Evolutionary conservation across 2,113 vertebrate genomes (phyloP), one percentile per base, ranked within the genome.

Genomic region (Etheostoma spectabile): DNA sequence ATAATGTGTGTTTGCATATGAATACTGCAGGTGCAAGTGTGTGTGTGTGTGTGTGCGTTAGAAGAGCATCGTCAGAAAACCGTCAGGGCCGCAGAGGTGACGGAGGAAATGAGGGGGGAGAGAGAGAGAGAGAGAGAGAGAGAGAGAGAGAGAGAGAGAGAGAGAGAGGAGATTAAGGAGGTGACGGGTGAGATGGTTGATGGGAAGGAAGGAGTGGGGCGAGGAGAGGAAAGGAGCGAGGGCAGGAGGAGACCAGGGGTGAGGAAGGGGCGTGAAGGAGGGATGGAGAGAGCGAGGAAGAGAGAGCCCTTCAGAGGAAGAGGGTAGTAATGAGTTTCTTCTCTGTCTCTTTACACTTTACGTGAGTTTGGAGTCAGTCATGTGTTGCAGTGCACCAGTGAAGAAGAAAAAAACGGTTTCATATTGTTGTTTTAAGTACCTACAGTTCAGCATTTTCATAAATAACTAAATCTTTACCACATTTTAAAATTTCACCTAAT

Each of bases 251-350:
- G 84, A 79, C 19, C 73, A 77, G 60, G 78, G 88, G 81, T 78
- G 88, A 82, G 65, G 79, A 67, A 71, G 80, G 84, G 85, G 61
- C 27, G 64, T 89, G 79, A 89, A 86, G 85, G 89, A 91, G 90
- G 81, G 77, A 86, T 76, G 75, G 68, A 74, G 87, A 83, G 79
- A 79, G 86, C 0, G 48, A 84, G 74, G 52, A 76, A 55, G 76
- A 88, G 86, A 90, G 91, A 62, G 91, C 91, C 84, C 90, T 92
- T 65, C 60, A 92, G 85, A 84, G 82, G 78, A 80, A 80, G 80
- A 90, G 86, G 74, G 21, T 55, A 72, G 69, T 85, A 91, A 92
- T 92, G 35, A 78, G 75, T 62, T 90, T 55, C 86, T 87, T 91
- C 62, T 79, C 77, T 72, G 38, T 88, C 83, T 85, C 68, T 82